Evolutionary conservation across 2,113 vertebrate species (phyloP).

Genomic region (western clawed frog (Xenopus tropicalis)): DNA sequence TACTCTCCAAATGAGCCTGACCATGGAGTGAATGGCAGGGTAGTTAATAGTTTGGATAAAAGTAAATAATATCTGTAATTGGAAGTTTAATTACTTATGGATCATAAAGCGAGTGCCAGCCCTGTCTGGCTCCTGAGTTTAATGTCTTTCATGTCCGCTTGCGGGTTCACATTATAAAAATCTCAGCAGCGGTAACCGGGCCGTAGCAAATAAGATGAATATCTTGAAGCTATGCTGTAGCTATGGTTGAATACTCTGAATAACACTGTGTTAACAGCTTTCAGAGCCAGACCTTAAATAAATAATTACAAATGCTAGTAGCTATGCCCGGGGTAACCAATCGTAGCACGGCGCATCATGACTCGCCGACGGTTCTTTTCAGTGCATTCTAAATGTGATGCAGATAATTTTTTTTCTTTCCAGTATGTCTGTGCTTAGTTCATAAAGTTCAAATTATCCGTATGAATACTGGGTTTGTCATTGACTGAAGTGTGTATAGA

Average conservation of each 20-base stretch:
- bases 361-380: neutral
- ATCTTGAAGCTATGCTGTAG: neutral
- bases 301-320: neutral
- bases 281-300: slow-evolving; percentile 2
- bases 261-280: neutral
- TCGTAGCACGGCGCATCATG: neutral
- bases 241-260: neutral
- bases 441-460: neutral
- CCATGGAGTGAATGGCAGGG: slow-evolving; percentile 15
- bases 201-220: neutral
- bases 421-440: no score
- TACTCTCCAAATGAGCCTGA: slow-evolving; percentile 16
- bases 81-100: slow-evolving; percentile 33
- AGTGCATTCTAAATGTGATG: neutral
- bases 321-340: neutral
- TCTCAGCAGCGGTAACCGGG: slow-evolving; percentile 8
- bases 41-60: slow-evolving; percentile 38
- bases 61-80: slow-evolving; percentile 41
- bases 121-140: slow-evolving; percentile 4
- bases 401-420: neutral
- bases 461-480: neutral
- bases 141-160: slow-evolving; percentile 27
- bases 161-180: slow-evolving; percentile 22
- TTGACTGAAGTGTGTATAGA: no score
- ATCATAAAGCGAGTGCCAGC: slow-evolving; percentile 31